Conservation (phyloP, 2,888 invertebrate species). For the Acleris sparsana region DNA sequence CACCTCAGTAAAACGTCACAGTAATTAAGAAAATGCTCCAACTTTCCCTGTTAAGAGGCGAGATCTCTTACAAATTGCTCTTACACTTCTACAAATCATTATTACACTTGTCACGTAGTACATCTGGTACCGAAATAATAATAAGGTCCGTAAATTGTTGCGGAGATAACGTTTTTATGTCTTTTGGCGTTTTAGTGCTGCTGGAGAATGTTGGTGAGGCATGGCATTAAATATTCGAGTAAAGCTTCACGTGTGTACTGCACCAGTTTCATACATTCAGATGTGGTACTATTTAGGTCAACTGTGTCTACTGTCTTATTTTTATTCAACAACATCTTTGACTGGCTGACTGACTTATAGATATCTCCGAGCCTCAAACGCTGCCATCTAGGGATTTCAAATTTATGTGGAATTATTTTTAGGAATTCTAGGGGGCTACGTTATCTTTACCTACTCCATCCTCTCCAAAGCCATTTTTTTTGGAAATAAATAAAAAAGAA, state of each 20-base stretch:
- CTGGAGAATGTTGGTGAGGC: slow-evolving; percentile 16
- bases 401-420: too few species aligned
- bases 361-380: too few species aligned
- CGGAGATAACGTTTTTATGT: slow-evolving; percentile 35
- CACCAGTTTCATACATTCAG: background rate
- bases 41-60: slow-evolving; percentile 32
- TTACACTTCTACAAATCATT: slow-evolving; percentile 24
- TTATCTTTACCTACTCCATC: too few species aligned
- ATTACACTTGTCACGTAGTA: slow-evolving; percentile 35
- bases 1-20: slow-evolving; percentile 6
- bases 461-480: too few species aligned
- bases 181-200: slow-evolving; percentile 27
- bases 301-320: too few species aligned
- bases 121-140: slow-evolving; percentile 35
- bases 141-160: slow-evolving; percentile 31
- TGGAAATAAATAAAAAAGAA: too few species aligned
- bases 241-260: background rate
- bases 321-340: too few species aligned
- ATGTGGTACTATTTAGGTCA: too few species aligned
- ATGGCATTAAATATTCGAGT: slow-evolving; percentile 12
- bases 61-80: slow-evolving; percentile 32
- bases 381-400: too few species aligned
- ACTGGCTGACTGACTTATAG: too few species aligned
- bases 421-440: too few species aligned
- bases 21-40: slow-evolving; percentile 16